Conservation (phyloP, 2,888 invertebrate genomes). For the Cryptus viduatorius region DNA sequence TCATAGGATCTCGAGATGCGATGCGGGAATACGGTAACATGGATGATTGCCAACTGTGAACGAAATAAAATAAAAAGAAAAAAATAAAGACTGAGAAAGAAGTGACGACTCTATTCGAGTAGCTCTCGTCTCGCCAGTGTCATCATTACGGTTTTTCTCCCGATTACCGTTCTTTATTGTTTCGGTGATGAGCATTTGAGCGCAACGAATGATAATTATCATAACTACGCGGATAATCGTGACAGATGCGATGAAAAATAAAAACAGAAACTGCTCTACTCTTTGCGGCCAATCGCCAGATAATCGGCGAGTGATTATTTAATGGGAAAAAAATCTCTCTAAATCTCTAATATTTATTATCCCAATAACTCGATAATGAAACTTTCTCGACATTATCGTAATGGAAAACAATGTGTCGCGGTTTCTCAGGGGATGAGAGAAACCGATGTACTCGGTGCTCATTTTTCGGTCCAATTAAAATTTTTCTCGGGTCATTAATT, state of each 20-base stretch:
- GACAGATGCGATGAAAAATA: slow-evolving; percentile 30
- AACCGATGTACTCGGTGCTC: background rate
- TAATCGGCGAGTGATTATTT: slow-evolving; percentile 5
- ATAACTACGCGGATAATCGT: slow-evolving; percentile 13
- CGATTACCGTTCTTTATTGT: slow-evolving; percentile 76
- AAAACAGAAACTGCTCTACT: background rate
- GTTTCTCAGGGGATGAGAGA: background rate
- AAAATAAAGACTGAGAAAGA: background rate
- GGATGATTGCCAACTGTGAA: background rate
- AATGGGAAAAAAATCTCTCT: background rate
- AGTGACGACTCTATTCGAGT: slow-evolving; percentile 11
- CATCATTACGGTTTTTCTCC: slow-evolving; percentile 73
- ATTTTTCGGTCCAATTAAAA: background rate
- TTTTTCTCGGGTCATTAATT: slow-evolving; percentile 8
- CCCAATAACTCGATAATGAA: background rate
- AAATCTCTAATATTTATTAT: slow-evolving; percentile 1
- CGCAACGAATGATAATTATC: slow-evolving; percentile 67
- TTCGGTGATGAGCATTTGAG: slow-evolving; percentile 70
- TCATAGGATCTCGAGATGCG: background rate
- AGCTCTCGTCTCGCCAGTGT: slow-evolving; percentile 53
- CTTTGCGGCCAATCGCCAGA: background rate
- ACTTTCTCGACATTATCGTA: slow-evolving; percentile 3
- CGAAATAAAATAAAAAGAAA: background rate
- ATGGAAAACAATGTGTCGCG: background rate
- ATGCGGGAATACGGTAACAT: background rate